Evolutionary conservation across 2,113 vertebrate genomes (phyloP).

Genomic region (Nannobrachium achirus): DNA sequence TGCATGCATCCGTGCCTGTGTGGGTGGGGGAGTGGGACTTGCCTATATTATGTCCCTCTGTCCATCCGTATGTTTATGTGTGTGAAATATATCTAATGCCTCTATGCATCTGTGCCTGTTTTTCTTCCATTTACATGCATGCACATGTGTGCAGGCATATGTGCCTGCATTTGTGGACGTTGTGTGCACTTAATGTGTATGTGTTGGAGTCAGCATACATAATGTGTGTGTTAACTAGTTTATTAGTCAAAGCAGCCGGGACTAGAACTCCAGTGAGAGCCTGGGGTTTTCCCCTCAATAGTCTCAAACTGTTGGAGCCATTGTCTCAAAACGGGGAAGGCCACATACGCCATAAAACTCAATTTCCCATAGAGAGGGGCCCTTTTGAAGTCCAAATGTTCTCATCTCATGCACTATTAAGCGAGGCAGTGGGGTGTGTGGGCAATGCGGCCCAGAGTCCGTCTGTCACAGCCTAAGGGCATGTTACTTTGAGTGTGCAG

Average conservation of each 20-base stretch:
- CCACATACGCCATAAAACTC: conserved; percentile 60
- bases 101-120: too few relatives aligned
- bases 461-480: conserved; percentile 70
- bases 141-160: conserved; percentile 29
- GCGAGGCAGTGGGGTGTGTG: conserved; percentile 71
- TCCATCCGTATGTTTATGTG: too few relatives aligned
- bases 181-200: conserved; percentile 36
- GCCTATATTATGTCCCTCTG: too few relatives aligned
- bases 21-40: too few relatives aligned
- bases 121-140: not conserved
- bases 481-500: conserved; percentile 46
- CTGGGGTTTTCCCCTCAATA: conserved; percentile 38
- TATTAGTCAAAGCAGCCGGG: conserved; percentile 23
- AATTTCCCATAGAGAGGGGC: conserved; percentile 66
- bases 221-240: conserved; percentile 2
- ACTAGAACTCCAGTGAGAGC: conserved; percentile 28
- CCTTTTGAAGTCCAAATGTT: conserved; percentile 75
- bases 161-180: conserved; percentile 34
- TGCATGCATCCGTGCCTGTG: not conserved
- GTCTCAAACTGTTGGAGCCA: conserved; percentile 38
- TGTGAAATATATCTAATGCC: too few relatives aligned
- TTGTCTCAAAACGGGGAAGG: conserved; percentile 55
- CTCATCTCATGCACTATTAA: conserved; percentile 82
- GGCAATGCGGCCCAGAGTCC: conserved; percentile 72
- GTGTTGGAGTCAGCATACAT: not conserved